Conservation (phyloP, 2,888 invertebrate genomes). For the Eurytoma californica region DNA sequence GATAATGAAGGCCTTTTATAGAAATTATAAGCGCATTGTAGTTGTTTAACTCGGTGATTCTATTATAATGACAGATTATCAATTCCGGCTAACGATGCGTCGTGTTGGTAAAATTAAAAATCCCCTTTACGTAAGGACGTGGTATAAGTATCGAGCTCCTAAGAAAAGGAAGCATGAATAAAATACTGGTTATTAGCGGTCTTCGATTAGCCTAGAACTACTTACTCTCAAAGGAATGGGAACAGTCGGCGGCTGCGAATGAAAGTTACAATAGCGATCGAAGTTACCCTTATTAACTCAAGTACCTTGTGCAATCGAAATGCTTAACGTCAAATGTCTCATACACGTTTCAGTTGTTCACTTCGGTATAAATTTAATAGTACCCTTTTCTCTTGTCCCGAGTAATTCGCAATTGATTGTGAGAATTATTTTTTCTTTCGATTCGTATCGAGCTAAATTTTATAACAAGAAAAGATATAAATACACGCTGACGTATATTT, state of each 20-base stretch:
- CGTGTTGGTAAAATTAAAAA: background rate
- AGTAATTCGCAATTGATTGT: too few species aligned
- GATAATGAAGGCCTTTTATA: too few species aligned
- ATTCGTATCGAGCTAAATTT: too few species aligned
- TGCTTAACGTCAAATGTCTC: slow-evolving; percentile 14
- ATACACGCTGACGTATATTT: too few species aligned
- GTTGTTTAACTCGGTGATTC: background rate
- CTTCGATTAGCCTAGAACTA: slow-evolving; percentile 50
- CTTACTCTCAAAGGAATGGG: slow-evolving; percentile 40
- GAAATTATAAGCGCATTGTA: too few species aligned
- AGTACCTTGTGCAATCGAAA: slow-evolving; percentile 45
- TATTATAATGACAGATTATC: background rate
- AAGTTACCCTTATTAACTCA: slow-evolving; percentile 33
- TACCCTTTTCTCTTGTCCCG: too few species aligned
- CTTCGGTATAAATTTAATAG: slow-evolving; percentile 17
- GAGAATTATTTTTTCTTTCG: too few species aligned
- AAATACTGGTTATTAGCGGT: slow-evolving; percentile 27
- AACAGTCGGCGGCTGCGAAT: slow-evolving; percentile 28
- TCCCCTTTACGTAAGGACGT: slow-evolving; percentile 10
- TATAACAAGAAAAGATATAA: too few species aligned
- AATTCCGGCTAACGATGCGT: background rate
- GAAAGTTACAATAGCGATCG: slow-evolving; percentile 2
- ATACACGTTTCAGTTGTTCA: too few species aligned
- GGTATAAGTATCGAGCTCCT: slow-evolving; percentile 7
- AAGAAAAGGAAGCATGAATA: slow-evolving; percentile 38